Percentiles rank a stretch among this genome's conserved stretches.
These are phyloP conservation scores for Propithecus deckenii DNA, from an alignment of 2,797 vertebrate species.

Conservation along the genomic window DNA sequence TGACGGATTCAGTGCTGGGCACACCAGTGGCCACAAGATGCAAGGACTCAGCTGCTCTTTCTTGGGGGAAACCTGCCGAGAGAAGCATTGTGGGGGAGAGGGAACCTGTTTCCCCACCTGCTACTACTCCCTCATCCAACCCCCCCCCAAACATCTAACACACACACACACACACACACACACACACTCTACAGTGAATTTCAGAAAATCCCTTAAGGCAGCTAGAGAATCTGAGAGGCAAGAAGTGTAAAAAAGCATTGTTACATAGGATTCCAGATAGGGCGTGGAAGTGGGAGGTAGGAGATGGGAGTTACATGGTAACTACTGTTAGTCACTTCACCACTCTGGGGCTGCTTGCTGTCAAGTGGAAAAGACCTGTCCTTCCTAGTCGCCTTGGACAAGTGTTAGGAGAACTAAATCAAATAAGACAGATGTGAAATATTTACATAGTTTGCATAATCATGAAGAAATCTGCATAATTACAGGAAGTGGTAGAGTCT, in stretches of 20 bases:
- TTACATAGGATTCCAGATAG: neutral
- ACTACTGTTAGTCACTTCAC: neutral
- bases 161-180: neutral
- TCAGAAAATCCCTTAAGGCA: neutral
- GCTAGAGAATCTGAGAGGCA: neutral
- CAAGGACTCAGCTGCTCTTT: slow-evolving; percentile 57
- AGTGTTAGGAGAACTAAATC: neutral
- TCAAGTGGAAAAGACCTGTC: neutral
- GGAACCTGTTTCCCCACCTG: slow-evolving; percentile 50
- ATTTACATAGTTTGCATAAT: neutral
- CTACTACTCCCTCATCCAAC: slow-evolving; percentile 1
- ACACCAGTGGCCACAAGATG: slow-evolving; percentile 46
- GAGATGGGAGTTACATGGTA: neutral
- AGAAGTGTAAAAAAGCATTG: neutral
- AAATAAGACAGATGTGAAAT: neutral
- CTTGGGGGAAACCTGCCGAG: slow-evolving; percentile 59
- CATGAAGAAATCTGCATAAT: neutral
- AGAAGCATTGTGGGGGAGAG: slow-evolving; percentile 59
- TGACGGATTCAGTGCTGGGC: slow-evolving; percentile 37
- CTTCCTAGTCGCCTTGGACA: neutral
- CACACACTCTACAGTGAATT: neutral
- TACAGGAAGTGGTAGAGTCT: neutral
- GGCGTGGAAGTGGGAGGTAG: neutral
- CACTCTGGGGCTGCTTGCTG: neutral
- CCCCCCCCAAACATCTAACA: neutral